phyloP scores from a whole-genome alignment of 2,888 invertebrate genomes.

The Heliconius aoede region DNA sequence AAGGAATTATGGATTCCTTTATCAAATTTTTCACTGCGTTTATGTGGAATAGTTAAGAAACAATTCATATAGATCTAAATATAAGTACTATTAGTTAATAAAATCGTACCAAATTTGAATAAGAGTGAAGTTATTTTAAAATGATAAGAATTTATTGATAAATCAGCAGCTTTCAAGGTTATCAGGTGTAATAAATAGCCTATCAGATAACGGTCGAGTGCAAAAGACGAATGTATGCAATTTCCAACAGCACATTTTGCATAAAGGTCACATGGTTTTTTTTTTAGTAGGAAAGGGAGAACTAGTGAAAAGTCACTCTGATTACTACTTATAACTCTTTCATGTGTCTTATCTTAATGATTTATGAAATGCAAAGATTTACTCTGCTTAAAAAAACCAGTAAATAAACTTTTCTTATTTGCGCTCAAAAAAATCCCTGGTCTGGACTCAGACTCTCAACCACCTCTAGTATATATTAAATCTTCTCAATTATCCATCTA shows the following conservation, averaged over 20 bases:
- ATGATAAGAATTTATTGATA: constrained; percentile 45
- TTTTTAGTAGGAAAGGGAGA: not conserved
- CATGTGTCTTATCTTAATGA: not conserved
- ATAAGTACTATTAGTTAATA: not conserved
- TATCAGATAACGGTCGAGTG: constrained; percentile 51
- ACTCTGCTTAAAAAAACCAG: too few species aligned
- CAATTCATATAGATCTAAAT: not conserved
- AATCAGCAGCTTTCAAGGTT: constrained; percentile 52
- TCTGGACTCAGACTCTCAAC: not conserved
- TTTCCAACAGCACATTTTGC: constrained; percentile 25
- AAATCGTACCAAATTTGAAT: constrained; percentile 3
- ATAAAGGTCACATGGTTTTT: constrained; percentile 21
- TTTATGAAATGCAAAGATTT: not conserved
- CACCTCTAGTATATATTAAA: not conserved
- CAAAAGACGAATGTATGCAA: constrained; percentile 34
- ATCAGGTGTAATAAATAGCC: constrained; percentile 54
- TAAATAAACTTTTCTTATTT: too few species aligned
- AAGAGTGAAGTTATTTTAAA: constrained; percentile 23
- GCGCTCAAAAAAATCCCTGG: too few species aligned
- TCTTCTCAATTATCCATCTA: too few species aligned
- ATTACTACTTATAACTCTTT: not conserved
- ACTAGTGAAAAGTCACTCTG: too few species aligned
- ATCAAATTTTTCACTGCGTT: too few species aligned
- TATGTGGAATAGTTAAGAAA: too few species aligned
- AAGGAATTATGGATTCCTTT: too few species aligned